Percentiles rank a stretch among this genome's conserved stretches.
These are phyloP conservation scores for Tylochromis polylepis DNA, from an alignment of 2,113 vertebrate genomes.

Conservation along the genomic window DNA sequence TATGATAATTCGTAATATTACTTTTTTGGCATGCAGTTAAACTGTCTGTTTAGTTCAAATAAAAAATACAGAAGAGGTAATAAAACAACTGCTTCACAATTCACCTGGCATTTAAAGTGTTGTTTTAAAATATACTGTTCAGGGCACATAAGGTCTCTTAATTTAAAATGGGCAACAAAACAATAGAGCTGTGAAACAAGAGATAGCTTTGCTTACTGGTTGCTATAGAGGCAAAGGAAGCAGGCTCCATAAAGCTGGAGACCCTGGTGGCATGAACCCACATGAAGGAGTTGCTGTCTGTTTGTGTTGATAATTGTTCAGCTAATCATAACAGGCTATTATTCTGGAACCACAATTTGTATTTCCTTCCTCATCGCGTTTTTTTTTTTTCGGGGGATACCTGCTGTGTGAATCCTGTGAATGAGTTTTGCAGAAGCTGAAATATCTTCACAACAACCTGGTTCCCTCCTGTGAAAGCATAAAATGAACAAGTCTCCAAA, in stretches of 20 bases:
- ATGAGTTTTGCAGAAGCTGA: conserved; percentile 62
- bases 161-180: conserved; percentile 57
- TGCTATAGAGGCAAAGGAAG: conserved; percentile 65
- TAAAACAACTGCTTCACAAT: background rate
- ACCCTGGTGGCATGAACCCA: conserved; percentile 30
- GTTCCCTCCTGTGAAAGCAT: conserved; percentile 51
- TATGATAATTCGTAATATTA: background rate
- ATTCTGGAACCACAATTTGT: conserved; percentile 43
- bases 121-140: conserved; percentile 30
- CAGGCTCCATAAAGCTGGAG: conserved; percentile 23
- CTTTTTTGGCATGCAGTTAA: background rate
- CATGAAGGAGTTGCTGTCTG: conserved; percentile 21
- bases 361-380: conserved; percentile 22
- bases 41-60: background rate
- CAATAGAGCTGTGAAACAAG: conserved; percentile 59
- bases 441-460: conserved; percentile 41
- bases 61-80: background rate
- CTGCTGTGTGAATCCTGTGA: background rate
- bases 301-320: conserved; percentile 61
- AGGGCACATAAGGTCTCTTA: conserved; percentile 36
- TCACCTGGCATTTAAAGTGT: background rate
- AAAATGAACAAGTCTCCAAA: conserved; percentile 46
- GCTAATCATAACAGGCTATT: conserved; percentile 64
- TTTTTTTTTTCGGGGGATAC: conserved; percentile 28
- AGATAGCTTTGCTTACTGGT: conserved; percentile 73